Conservation (phyloP, 2,113 vertebrate species). For the Ptyas mucosa region DNA sequence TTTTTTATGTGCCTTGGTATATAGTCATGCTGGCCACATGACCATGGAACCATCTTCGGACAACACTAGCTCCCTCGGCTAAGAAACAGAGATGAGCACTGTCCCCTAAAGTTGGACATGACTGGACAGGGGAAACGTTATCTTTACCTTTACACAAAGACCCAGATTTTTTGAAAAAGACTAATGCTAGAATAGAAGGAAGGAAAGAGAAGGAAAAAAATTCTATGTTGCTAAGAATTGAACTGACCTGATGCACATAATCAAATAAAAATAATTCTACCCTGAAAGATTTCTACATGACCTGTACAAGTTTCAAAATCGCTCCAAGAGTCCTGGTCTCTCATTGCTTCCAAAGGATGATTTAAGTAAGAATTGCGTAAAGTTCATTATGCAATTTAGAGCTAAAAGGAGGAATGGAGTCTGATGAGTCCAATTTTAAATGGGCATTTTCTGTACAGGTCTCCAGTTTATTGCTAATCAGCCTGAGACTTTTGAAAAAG, state of each 20-base stretch:
- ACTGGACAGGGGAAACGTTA: neutral
- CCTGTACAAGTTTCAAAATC: neutral
- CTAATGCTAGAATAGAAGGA: neutral
- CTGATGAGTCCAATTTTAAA: conserved; percentile 1
- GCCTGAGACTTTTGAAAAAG: neutral
- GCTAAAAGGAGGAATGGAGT: neutral
- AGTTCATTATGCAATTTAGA: neutral
- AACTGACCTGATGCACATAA: neutral
- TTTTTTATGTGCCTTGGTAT: no score
- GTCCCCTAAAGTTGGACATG: neutral
- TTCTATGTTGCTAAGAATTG: neutral
- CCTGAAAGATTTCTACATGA: neutral
- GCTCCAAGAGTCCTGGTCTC: neutral
- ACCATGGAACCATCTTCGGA: neutral
- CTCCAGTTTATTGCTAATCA: neutral
- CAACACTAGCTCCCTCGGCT: neutral
- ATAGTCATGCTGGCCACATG: neutral
- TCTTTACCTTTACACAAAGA: neutral
- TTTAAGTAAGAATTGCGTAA: neutral
- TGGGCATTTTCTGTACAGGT: neutral
- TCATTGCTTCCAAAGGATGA: neutral
- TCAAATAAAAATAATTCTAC: neutral
- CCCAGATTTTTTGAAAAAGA: neutral
- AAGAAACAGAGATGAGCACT: neutral
- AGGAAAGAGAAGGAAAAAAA: neutral